Evolutionary conservation across 2,888 invertebrate genomes (phyloP).

Genomic region (Prenolepis imparis): DNA sequence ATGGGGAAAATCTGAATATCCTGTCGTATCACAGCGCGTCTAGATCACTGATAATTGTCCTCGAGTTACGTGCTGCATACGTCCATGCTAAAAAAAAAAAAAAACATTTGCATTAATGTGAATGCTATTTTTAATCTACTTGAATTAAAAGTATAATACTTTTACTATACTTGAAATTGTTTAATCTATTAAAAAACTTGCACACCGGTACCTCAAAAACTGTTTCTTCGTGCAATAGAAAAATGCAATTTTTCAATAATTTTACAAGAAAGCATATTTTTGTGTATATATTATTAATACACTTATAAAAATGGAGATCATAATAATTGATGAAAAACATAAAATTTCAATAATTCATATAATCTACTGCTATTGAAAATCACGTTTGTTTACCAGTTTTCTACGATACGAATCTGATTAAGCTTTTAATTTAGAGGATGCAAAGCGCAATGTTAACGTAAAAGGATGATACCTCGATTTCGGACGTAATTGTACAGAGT

Average conservation of each 20-base stretch:
- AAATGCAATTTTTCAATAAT: conserved; percentile 5
- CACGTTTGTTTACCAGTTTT: not conserved
- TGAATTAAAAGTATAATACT: not conserved
- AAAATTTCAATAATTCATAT: not conserved
- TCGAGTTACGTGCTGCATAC: not conserved
- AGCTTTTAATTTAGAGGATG: not conserved
- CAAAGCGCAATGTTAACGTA: not conserved
- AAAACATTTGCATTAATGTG: not conserved
- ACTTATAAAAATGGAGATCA: not conserved
- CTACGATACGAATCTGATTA: not conserved
- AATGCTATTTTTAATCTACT: not conserved
- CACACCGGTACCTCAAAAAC: not conserved
- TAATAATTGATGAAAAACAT: not conserved
- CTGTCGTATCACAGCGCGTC: not conserved
- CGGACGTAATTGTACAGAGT: not conserved
- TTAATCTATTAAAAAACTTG: not conserved
- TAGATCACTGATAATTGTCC: not conserved
- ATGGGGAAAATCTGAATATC: not conserved
- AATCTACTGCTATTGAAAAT: not conserved
- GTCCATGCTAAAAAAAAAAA: conserved; percentile 5
- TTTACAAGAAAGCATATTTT: not conserved
- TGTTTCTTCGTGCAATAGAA: not conserved
- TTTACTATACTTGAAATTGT: not conserved
- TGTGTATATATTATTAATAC: not conserved
- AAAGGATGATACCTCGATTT: conserved; percentile 34